Evolutionary conservation across 2,113 vertebrate species (phyloP), one percentile per base, ranked within the genome.

Genomic region (Rousettus leschenaultii): DNA sequence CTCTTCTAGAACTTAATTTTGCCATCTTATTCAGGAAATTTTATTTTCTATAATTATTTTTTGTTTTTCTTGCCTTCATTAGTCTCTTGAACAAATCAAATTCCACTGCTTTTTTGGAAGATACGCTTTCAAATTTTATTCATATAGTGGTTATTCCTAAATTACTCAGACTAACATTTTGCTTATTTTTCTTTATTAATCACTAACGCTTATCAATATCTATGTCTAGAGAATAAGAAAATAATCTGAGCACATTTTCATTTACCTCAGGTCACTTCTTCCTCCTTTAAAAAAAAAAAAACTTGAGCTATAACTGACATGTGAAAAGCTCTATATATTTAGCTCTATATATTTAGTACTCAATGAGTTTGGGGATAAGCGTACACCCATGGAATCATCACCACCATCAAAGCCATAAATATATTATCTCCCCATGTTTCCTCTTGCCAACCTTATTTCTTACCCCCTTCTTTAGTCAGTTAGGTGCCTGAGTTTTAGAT

Each of bases 1-100:
- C 33, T 94, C 11, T 87, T 45, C 48, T 83, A 63, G 38, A 93
- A 83, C 55, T 59, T 91, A 66, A 68, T 35, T 90, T 96, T 92
- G 35, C 19, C 51, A 70, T 74, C 6, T 26, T 66, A n/a, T 55
- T 61, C n/a, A 94, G 66, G 15, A 4, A 83, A 85, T 65, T 83
- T 96, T 83, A 75, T 65, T 84, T 89, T 90, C 24, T 16, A 43
- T 57, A 71, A 51, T 74, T 85, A 26, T 16, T 19, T 40, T 95
- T 78, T 57, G 21, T 61, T 66, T 77, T 73, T 74, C 14, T 80
- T 77, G 45, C n/a, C n/a, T 80, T 75, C 12, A 21, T 95, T 33
- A 77, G 82, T 89, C 2, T 21, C 26, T 73, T 35, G 33, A 63
- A 74, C 18, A 95, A 89, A 75, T 74, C 18, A 91, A n/a, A 75